Base-by-base conservation (phyloP, 2,797 vertebrate species). In the Alauda arvensis region DNA sequence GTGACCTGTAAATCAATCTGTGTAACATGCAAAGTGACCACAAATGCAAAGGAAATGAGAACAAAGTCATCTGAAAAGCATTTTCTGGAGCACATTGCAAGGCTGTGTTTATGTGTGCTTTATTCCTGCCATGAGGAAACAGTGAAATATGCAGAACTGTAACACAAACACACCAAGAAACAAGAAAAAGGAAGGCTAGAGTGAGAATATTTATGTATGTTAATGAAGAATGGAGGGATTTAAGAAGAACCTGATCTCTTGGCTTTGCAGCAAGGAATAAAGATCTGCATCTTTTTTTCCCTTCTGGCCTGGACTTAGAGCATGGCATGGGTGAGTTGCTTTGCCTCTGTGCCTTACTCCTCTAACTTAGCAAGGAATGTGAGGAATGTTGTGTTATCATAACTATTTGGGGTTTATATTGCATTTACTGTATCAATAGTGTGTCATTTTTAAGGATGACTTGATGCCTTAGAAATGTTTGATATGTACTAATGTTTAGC, bases 1-100 rank as follows among this genome's bases (percentile, higher is more conserved):
- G 85, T 89, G 81, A 75, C 77, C 62, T 80, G 67, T 77, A 89
- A 80, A 85, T 87, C 72, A 65, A 33, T 70, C 65, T 91, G 65
- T 62, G 77, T 55, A 85, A 69, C 45, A 62, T 70, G 76, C 59
- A 88, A 88, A 84, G 75, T 70, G 78, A 60, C 60, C 52, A 51
- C 12, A 4, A 84, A 76, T 25, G 34, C 65, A 70, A 51, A 87
- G 42, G 51, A 87, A 80, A 87, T 2, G 11, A 77, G 83, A 80
- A 26, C 68, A 83, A 51, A 9, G 3, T 83, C 33, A n/a, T 20
- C 42, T 59, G 45, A 70, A 79, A 87, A 87, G 72, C 42, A 77
- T 69, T 87, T 70, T 60, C 14, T 55, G 23, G 57, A 24, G 33
- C 53, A 77, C 13, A 1, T 70, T 87, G 31, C 45, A 45, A 39